Base-by-base conservation (phyloP, 2,888 invertebrate species). In the Lobophora halterata region DNA sequence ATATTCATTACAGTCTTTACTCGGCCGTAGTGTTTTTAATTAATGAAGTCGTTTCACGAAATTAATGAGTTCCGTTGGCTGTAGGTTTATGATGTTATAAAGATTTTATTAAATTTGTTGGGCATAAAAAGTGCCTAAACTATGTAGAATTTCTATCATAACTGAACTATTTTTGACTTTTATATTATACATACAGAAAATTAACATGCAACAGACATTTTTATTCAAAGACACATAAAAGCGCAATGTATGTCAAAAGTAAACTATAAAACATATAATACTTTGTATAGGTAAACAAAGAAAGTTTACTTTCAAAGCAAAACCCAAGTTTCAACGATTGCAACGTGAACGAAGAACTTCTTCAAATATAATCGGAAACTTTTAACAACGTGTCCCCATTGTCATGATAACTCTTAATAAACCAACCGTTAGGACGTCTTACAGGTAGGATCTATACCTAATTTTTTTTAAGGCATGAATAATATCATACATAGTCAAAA, bases 11-110 rank as follows among this genome's bases (percentile, higher is more conserved):
- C 57, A 47, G 58, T 53, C 62, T 68, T 60, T 61, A 75, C 70
- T 69, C 67, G 55, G 40, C 66, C 77, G 70, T 75, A 65, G 61
- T 66, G 61, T 67, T 79, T 77, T 79, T 79, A 80, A 80, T 80
- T 74, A 77, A 77, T 73, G 66, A 63, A 62, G 62, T 65, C 56
- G 65, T 61, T 53, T 49, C 52, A 42, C 52, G 38, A 54, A 61
- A 66, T 70, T 77, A 77, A 79, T 71, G 69, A 77, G 59, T 56
- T 42, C 47, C 40, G 40, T 36, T 32, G 36, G 36, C 49, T 49
- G 31, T 46, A 39, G 24, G 38, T 48, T 54, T 47, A 52, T 46
- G 39, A 34, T 18, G 44, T 30, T 45, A 53, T 50, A 46, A 50
- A 50, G 41, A 26, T 35, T 46, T 53, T 50, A 53, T 53, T 50